Evolutionary conservation across 2,797 vertebrate species (phyloP).

Genomic region (Gymnoscopelus microlampas): DNA sequence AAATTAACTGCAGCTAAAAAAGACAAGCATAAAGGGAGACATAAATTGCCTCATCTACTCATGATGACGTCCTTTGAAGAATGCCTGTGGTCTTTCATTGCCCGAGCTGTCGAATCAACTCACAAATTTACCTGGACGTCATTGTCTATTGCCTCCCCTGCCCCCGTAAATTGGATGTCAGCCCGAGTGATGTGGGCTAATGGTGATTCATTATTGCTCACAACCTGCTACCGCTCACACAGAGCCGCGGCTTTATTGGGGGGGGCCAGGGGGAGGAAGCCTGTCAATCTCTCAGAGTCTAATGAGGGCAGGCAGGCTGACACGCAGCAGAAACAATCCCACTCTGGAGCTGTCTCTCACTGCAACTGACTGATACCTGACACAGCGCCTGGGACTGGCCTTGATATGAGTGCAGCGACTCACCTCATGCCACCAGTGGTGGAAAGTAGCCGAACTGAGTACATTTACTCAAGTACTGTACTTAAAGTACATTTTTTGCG

Average conservation of each 20-base stretch:
- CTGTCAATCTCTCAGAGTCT: constrained; percentile 62
- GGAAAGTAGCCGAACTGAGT: no score
- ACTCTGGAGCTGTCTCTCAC: constrained; percentile 37
- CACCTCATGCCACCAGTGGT: neutral
- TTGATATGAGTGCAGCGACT: constrained; percentile 14
- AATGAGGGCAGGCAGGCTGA: constrained; percentile 72
- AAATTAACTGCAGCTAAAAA: constrained; percentile 16
- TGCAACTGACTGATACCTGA: constrained; percentile 23
- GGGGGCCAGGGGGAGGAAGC: constrained; percentile 2
- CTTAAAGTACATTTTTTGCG: no score
- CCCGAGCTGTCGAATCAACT: constrained; percentile 8
- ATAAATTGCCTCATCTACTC: constrained; percentile 17
- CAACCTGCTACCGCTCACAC: constrained; percentile 40
- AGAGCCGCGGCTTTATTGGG: constrained; percentile 40
- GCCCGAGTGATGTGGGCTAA: constrained; percentile 65
- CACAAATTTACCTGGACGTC: constrained; percentile 51
- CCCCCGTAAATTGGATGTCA: constrained; percentile 68
- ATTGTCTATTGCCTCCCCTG: constrained; percentile 33
- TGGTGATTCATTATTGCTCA: constrained; percentile 75
- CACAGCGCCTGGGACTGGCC: neutral
- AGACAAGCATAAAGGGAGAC: constrained; percentile 24
- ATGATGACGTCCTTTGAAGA: constrained; percentile 11
- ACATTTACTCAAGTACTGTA: no score
- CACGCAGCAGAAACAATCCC: constrained; percentile 53
- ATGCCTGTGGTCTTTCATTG: neutral